phyloP scores from a whole-genome alignment of 2,113 vertebrate species.

The Hippocampus zosterae region DNA sequence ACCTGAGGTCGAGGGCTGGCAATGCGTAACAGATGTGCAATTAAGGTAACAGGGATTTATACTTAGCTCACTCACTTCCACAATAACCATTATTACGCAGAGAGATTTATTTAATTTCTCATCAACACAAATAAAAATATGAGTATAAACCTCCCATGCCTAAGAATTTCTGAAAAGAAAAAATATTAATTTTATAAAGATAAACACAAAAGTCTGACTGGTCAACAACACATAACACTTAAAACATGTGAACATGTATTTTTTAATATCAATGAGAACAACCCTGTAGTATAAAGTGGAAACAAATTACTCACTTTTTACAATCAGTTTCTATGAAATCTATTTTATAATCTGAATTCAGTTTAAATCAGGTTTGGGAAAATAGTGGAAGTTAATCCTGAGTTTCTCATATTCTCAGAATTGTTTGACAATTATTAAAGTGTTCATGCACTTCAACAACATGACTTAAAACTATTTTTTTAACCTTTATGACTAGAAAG shows the following conservation, averaged over 20 bases:
- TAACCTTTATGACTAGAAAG: not conserved
- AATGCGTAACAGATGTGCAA: constrained; percentile 68
- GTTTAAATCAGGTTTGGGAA: too few relatives aligned
- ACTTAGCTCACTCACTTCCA: constrained; percentile 57
- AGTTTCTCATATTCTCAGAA: not conserved
- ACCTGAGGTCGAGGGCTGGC: constrained; percentile 54
- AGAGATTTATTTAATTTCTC: constrained; percentile 37
- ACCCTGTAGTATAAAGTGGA: too few relatives aligned
- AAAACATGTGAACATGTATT: too few relatives aligned
- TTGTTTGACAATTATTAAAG: not conserved
- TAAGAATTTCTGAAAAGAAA: too few relatives aligned
- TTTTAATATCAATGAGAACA: too few relatives aligned
- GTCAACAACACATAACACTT: too few relatives aligned
- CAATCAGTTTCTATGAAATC: too few relatives aligned
- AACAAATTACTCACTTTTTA: too few relatives aligned
- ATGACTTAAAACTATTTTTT: not conserved
- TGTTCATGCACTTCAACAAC: not conserved
- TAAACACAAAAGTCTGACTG: too few relatives aligned
- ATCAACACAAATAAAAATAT: constrained; percentile 1
- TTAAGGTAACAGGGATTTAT: constrained; percentile 69
- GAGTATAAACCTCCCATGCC: too few relatives aligned
- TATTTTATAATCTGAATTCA: too few relatives aligned
- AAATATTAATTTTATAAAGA: not conserved
- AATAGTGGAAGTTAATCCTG: too few relatives aligned
- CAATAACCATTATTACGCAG: constrained; percentile 57